Evolutionary conservation across 2,888 invertebrate species (phyloP).

Genomic region (Entomobrya multifasciata): DNA sequence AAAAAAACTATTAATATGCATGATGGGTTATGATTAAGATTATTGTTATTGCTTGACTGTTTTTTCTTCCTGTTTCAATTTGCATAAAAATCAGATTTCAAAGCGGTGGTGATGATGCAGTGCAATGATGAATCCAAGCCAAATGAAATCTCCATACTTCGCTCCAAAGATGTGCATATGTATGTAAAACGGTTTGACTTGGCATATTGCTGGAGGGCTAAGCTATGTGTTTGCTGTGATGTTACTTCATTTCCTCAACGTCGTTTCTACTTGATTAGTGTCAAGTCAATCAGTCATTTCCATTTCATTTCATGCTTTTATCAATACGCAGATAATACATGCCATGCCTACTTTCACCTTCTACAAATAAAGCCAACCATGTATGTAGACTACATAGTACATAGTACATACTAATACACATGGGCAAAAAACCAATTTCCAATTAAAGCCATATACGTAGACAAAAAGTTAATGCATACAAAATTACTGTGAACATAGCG

Average conservation of each 20-base stretch:
- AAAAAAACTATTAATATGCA: constrained; percentile 44
- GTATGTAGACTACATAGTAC: too few species aligned
- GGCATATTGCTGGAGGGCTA: constrained; percentile 33
- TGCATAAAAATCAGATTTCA: constrained; percentile 61
- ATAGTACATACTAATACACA: too few species aligned
- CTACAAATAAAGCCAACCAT: constrained; percentile 21
- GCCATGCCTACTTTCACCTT: constrained; percentile 26
- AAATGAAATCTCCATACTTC: neutral
- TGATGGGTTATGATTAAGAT: constrained; percentile 12
- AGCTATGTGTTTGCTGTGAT: too few species aligned
- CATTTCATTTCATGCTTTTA: too few species aligned
- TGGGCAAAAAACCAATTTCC: constrained; percentile 42
- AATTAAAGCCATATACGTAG: constrained; percentile 51
- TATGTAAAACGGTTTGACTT: too few species aligned
- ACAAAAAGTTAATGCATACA: constrained; percentile 10
- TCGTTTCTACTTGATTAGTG: constrained; percentile 50
- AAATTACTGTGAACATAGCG: neutral
- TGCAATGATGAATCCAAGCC: neutral
- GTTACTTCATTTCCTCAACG: constrained; percentile 38
- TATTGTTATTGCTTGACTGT: too few species aligned
- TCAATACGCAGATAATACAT: too few species aligned
- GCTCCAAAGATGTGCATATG: too few species aligned
- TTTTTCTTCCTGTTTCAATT: constrained; percentile 52
- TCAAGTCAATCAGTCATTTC: constrained; percentile 63
- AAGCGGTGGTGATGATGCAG: neutral